Evolutionary conservation across 2,797 vertebrate genomes (phyloP), one percentile per base, ranked within the genome.

Genomic region (Liparis tanakae): DNA sequence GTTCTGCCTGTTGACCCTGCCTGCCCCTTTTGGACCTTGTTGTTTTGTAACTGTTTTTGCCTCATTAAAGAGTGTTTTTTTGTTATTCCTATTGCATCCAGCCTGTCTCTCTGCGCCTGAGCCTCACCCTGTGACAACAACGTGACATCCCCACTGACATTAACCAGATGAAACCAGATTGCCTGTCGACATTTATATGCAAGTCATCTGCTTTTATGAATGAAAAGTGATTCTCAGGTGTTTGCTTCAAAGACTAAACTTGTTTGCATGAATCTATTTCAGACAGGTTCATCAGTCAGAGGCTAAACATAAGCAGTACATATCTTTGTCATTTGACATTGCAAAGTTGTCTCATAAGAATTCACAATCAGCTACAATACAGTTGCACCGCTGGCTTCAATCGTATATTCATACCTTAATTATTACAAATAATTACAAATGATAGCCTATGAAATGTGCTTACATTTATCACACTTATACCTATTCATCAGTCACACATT

Each of bases 401-500:
- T 50, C 41, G 59, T 12, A 46, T 48, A 61, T 43, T 43, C 58
- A 61, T 25, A 61, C 39, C 4, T 2, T 34, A 62, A 65, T 78
- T 70, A 50, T 67, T 30, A 36, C 22, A 10, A 79, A 70, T 64
- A 66, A 44, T 67, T 61, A 20, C 4, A 5, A 76, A 55, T 59
- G 62, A 70, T 17, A 70, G 15, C 25, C 62, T 17, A 68, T 54
- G n/a, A 61, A 67, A 72, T 56, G 14, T 50, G 50, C 71, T 57
- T 58, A 17, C 63, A 33, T 62, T 72, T 4, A 55, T 73, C 25
- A 9, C 15, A n/a, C 55, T 70, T 55, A 67, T 20, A 34, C 17
- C 12, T 17, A 56, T 64, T 76, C 17, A 59, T 10, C 69, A 34
- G 44, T 68, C 57, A 46, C 59, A 79, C 74, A 70, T 77, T 77